Evolutionary conservation across 2,113 vertebrate genomes (phyloP), one percentile per base, ranked within the genome.

Genomic region (Semnornis frantzii): DNA sequence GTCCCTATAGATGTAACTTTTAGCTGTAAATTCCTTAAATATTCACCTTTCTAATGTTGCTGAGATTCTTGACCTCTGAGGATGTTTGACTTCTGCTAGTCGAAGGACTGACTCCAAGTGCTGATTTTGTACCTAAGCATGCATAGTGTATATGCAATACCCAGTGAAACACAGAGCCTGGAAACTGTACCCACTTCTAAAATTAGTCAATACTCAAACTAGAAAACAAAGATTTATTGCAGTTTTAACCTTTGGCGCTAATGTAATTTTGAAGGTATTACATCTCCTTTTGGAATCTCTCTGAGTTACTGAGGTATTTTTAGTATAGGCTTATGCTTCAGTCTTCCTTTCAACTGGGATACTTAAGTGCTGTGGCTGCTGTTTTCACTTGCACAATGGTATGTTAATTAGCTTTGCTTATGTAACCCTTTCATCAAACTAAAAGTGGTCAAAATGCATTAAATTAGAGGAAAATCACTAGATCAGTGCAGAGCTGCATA

Each of bases 321-420:
- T 73, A 14, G 37, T 34, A 4, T 10, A 52, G 60, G 19, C 19
- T 92, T 88, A 33, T 68, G 70, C 81, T 90, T 68, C 58, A 68
- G 73, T 48, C n/a, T 52, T 74, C 57, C 5, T 46, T 74, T 80
- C 4, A 3, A 12, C 55, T 68, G 23, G 25, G 64, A 15, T 78
- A 42, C 54, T 83, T 28, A 59, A 81, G 54, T 60, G 48, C 42
- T 74, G 24, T 44, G 8, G 54, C 77, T 89, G 27, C 54, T 81
- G 1, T 52, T 88, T 63, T 52, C 80, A 42, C 58, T 88, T 84
- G 62, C 70, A 62, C 58, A 52, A 23, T 80, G 25, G 59, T 76
- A 33, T 34, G 68, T 93, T 88, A 76, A 83, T 96, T 94, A 92
- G 68, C 57, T 62, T 34, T 69, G 20, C 39, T 96, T 94, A 87